Conservation (phyloP, 1,140 invertebrate species). For the Phortica variegata region DNA sequence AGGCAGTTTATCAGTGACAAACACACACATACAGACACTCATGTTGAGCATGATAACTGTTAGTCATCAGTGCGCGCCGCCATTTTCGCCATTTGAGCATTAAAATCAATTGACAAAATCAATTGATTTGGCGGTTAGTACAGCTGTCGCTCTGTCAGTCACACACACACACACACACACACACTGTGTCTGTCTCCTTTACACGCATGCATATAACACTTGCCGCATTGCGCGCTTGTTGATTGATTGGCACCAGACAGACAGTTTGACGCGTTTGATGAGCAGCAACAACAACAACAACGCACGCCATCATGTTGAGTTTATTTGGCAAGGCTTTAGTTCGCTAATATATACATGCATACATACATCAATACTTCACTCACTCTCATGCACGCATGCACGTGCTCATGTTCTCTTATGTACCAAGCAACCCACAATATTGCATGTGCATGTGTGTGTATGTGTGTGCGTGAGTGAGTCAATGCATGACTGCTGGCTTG, state of each 20-base stretch:
- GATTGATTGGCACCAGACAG: constrained; percentile 54
- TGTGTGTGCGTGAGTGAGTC: neutral
- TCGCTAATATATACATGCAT: no score
- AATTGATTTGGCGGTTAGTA: constrained; percentile 54
- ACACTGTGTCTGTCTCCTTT: neutral
- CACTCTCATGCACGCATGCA: no score
- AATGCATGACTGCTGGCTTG: no score
- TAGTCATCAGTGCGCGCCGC: constrained; percentile 4
- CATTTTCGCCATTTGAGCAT: constrained; percentile 53
- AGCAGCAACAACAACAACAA: no score
- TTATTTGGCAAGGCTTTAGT: no score
- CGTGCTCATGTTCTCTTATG: no score
- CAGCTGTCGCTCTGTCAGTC: no score
- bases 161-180: no score
- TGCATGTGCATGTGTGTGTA: neutral
- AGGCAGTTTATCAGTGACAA: no score
- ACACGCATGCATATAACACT: neutral
- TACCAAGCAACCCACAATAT: no score
- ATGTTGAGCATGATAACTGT: neutral
- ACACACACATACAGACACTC: constrained; percentile 11
- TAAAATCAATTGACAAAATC: constrained; percentile 58
- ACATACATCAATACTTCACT: no score
- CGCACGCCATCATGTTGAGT: no score
- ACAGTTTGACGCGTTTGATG: constrained; percentile 5
- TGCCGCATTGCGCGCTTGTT: constrained; percentile 18